Evolutionary conservation across 2,797 vertebrate species (phyloP).

Genomic region (Clarias fuscus): DNA sequence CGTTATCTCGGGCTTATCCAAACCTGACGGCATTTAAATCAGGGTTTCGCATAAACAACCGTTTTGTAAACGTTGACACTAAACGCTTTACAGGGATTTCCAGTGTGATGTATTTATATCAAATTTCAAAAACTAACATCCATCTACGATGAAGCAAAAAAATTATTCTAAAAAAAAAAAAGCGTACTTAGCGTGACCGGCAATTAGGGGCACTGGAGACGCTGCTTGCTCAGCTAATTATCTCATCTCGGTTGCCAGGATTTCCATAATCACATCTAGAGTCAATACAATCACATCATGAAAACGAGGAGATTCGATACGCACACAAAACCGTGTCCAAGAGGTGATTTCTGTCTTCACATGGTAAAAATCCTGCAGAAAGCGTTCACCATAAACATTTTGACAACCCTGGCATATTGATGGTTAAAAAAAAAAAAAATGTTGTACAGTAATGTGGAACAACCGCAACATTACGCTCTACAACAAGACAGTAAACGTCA

Average conservation of each 20-base stretch:
- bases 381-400: conserved; percentile 1
- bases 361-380: background rate
- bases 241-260: conserved; percentile 15
- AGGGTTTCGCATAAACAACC: conserved; percentile 13
- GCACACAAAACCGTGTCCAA: background rate
- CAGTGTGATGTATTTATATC: conserved; percentile 12
- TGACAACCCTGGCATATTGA: conserved; percentile 14
- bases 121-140: conserved; percentile 4
- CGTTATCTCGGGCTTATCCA: conserved; percentile 16
- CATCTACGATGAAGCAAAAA: background rate
- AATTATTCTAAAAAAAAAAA: background rate
- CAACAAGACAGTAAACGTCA: background rate
- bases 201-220: conserved; percentile 23
- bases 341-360: conserved; percentile 10
- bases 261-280: conserved; percentile 17
- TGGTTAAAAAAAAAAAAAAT: background rate
- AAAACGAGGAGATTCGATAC: conserved; percentile 18
- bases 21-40: conserved; percentile 11
- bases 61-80: background rate
- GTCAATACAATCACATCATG: background rate
- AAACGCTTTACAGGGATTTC: background rate
- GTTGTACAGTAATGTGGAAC: background rate
- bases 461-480: background rate
- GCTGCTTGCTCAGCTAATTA: conserved; percentile 25
- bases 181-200: conserved; percentile 27